Evolutionary conservation across 2,797 vertebrate species (phyloP).

Genomic region (Centroberyx gerrardi): DNA sequence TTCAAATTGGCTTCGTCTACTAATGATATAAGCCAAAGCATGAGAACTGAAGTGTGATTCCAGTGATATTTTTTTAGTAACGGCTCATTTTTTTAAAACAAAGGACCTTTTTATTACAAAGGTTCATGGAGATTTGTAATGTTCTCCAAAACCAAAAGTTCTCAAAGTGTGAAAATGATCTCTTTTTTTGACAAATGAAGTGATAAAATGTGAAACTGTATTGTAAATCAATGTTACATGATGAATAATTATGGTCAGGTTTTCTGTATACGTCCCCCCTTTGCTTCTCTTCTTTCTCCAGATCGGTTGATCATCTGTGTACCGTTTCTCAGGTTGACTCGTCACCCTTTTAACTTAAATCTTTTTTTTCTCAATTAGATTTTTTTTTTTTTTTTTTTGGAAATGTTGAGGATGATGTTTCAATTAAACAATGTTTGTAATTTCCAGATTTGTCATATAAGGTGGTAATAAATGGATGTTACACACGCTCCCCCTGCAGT

Average conservation of each 20-base stretch:
- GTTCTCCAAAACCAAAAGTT: conserved; percentile 63
- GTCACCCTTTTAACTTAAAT: conserved; percentile 77
- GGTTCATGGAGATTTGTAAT: conserved; percentile 58
- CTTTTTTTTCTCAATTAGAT: conserved; percentile 67
- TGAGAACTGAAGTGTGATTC: conserved; percentile 46
- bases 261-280: conserved; percentile 65
- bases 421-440: conserved; percentile 83
- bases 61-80: conserved; percentile 58
- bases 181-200: conserved; percentile 46
- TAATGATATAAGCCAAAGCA: conserved; percentile 64
- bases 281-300: conserved; percentile 50
- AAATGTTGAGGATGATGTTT: conserved; percentile 78
- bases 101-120: conserved; percentile 64
- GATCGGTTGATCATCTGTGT: conserved; percentile 68
- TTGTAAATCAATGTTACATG: conserved; percentile 61
- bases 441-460: conserved; percentile 87
- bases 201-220: conserved; percentile 60
- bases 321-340: conserved; percentile 82
- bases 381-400: conserved; percentile 67
- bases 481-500: conserved; percentile 62
- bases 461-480: conserved; percentile 88
- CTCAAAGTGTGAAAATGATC: conserved; percentile 47
- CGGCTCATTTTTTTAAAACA: conserved; percentile 56
- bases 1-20: conserved; percentile 67
- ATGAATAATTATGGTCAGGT: conserved; percentile 49